These are phyloP conservation scores for Gastrophysa polygoni DNA, from an alignment of 2,888 invertebrate genomes.

Conservation along the genomic window DNA sequence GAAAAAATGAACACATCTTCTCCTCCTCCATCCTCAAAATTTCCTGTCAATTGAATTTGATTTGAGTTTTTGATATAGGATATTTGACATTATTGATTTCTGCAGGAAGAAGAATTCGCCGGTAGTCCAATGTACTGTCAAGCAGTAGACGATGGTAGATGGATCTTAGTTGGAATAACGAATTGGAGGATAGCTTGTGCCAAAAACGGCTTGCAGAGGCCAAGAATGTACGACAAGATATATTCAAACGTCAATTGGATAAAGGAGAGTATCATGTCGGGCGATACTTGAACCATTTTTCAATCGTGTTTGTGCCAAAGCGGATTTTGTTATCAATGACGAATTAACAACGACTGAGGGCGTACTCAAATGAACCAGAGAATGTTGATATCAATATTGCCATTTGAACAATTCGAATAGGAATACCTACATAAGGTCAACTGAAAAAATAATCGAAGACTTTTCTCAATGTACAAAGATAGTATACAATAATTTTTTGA, in stretches of 20 bases:
- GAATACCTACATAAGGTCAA: too few species aligned
- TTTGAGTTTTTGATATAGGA: too few species aligned
- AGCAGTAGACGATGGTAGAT: conserved; percentile 71
- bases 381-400: neutral
- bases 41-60: too few species aligned
- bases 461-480: too few species aligned
- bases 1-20: too few species aligned
- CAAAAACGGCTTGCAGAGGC: conserved; percentile 76
- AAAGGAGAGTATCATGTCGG: conserved; percentile 61
- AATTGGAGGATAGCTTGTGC: conserved; percentile 88
- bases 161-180: conserved; percentile 81
- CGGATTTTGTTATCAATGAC: neutral
- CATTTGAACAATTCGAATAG: neutral
- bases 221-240: conserved; percentile 82
- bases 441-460: too few species aligned
- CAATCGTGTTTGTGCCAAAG: conserved; percentile 6
- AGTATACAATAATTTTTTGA: neutral
- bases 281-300: conserved; percentile 12
- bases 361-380: neutral
- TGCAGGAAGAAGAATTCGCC: conserved; percentile 84
- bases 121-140: conserved; percentile 87
- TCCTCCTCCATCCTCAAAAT: too few species aligned
- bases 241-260: conserved; percentile 87
- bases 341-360: neutral
- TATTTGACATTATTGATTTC: too few species aligned